phyloP scores from a whole-genome alignment of 2,797 vertebrate genomes.

The Eulemur coronatus region DNA sequence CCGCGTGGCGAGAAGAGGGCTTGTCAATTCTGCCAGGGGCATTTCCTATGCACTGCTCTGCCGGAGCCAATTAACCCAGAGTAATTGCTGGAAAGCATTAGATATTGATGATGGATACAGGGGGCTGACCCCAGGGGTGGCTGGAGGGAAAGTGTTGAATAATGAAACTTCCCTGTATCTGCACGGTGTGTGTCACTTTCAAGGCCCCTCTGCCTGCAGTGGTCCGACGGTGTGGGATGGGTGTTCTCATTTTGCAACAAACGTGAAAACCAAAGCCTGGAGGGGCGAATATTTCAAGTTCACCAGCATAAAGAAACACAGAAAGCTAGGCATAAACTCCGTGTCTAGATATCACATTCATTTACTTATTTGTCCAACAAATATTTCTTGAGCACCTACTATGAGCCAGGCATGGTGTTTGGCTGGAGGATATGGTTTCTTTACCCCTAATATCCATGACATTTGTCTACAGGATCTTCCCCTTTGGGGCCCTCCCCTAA shows the following conservation, averaged over 20 bases:
- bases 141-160: background rate
- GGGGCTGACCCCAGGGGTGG: background rate
- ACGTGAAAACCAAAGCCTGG: background rate
- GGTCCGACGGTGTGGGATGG: background rate
- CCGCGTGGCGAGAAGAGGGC: slow-evolving; percentile 30
- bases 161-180: background rate
- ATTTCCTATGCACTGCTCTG: slow-evolving; percentile 39
- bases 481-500: background rate
- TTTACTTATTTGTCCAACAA: background rate
- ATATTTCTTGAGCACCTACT: background rate
- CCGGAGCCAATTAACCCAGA: slow-evolving; percentile 62
- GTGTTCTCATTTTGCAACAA: background rate
- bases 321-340: background rate
- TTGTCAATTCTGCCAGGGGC: background rate
- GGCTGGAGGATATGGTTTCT: background rate
- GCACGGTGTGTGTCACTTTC: background rate
- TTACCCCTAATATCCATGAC: background rate
- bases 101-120: background rate
- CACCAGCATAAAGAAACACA: background rate
- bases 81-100: slow-evolving; percentile 56
- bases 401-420: background rate
- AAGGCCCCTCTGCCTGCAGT: background rate
- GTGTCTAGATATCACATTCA: background rate
- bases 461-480: background rate
- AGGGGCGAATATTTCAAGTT: background rate